Conservation (phyloP, 2,113 vertebrate species). For the Coryphaenoides rupestris region DNA sequence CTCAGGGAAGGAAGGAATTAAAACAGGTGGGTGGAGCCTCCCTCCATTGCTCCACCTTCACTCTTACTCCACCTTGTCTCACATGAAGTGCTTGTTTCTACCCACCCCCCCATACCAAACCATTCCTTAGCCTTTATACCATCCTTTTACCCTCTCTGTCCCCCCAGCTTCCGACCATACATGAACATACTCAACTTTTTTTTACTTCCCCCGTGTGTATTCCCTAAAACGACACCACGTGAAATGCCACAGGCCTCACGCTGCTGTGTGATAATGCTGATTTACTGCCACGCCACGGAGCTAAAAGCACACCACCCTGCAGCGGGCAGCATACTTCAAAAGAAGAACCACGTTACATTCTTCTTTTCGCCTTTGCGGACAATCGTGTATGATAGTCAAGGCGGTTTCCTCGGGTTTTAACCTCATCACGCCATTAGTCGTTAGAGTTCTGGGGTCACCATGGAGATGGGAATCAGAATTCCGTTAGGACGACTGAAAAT, state of each 20-base stretch:
- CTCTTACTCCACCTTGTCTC: not conserved
- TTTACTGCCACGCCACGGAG: conserved; percentile 6
- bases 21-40: not conserved
- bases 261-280: conserved; percentile 36
- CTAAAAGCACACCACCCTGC: not conserved
- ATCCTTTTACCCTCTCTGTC: not conserved
- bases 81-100: not conserved
- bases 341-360: too few relatives aligned
- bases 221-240: conserved; percentile 24
- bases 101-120: not conserved
- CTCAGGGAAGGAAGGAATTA: conserved; percentile 35
- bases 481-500: too few relatives aligned
- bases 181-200: too few relatives aligned
- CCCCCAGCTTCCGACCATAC: not conserved
- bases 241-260: conserved; percentile 22
- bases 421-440: too few relatives aligned
- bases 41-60: not conserved
- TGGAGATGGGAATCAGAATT: too few relatives aligned
- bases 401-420: too few relatives aligned
- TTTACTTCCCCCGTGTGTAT: conserved; percentile 22
- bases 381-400: too few relatives aligned
- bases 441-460: too few relatives aligned
- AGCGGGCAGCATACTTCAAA: too few relatives aligned
- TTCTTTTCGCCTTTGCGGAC: too few relatives aligned
- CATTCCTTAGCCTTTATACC: not conserved